Conservation (phyloP, 2,797 vertebrate species). For the Caiman crocodilus region DNA sequence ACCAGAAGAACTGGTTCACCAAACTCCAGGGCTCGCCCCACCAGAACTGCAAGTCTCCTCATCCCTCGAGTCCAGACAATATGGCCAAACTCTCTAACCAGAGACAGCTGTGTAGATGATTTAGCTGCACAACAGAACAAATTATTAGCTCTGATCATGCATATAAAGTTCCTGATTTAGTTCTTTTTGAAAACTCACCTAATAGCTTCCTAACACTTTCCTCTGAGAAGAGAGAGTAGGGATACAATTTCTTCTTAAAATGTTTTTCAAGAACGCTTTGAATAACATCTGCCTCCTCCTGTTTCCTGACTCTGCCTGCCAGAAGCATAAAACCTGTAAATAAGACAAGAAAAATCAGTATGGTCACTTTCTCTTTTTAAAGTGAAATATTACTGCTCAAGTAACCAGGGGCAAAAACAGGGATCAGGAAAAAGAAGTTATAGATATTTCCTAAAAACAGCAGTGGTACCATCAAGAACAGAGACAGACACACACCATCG, state of each 20-base stretch:
- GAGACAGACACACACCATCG: conserved; percentile 85
- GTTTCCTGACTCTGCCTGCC: conserved; percentile 93
- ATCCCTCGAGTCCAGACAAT: conserved; percentile 93
- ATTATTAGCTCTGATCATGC: conserved; percentile 14
- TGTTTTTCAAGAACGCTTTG: conserved; percentile 92
- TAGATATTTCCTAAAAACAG: background rate
- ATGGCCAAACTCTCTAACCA: conserved; percentile 90
- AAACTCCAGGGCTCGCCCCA: conserved; percentile 92
- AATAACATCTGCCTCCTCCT: conserved; percentile 91
- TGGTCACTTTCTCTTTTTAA: background rate
- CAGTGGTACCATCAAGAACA: background rate
- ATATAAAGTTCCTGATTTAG: background rate
- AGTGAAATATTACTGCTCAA: background rate
- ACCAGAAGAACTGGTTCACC: conserved; percentile 94
- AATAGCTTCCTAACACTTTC: conserved; percentile 88
- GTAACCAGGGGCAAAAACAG: background rate
- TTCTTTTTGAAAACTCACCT: conserved; percentile 84
- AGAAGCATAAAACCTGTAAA: conserved; percentile 94
- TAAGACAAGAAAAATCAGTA: background rate
- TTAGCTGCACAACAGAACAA: conserved; percentile 72
- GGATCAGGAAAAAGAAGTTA: background rate
- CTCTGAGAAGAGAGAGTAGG: conserved; percentile 89
- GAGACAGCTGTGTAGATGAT: conserved; percentile 69
- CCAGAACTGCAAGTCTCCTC: conserved; percentile 90
- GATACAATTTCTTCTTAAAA: conserved; percentile 91